Conservation (phyloP, 2,113 vertebrate species). For the Synodontis membranacea region DNA sequence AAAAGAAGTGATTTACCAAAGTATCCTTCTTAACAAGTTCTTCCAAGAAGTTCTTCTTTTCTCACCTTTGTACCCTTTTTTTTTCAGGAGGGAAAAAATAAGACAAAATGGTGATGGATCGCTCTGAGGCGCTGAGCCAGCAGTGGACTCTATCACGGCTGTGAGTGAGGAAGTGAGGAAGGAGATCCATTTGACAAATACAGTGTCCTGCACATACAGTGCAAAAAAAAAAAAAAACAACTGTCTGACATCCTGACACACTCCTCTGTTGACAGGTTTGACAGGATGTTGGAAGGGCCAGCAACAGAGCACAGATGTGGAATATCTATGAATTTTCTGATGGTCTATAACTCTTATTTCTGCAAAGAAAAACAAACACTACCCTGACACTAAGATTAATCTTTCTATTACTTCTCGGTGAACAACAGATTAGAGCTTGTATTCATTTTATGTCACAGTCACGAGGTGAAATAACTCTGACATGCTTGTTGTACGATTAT, state of each 20-base stretch:
- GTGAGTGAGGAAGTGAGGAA: conserved; percentile 55
- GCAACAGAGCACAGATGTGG: conserved; percentile 47
- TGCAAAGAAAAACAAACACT: conserved; percentile 29
- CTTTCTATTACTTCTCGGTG: conserved; percentile 12
- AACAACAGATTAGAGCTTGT: conserved; percentile 21
- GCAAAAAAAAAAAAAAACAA: conserved; percentile 50
- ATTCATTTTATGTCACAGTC: conserved; percentile 24
- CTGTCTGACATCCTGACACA: conserved; percentile 64
- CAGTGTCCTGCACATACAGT: conserved; percentile 57
- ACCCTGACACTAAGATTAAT: conserved; percentile 27
- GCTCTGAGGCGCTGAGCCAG: conserved; percentile 57
- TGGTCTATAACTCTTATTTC: conserved; percentile 38
- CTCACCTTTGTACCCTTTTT: conserved; percentile 9
- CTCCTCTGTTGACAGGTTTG: conserved; percentile 63
- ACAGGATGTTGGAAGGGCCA: conserved; percentile 52
- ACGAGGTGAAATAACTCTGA: not conserved
- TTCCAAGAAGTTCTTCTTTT: conserved; percentile 14
- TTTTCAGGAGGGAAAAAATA: conserved; percentile 7
- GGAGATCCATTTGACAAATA: conserved; percentile 64
- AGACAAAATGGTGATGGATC: conserved; percentile 54
- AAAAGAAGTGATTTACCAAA: conserved; percentile 44
- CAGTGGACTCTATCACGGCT: conserved; percentile 57
- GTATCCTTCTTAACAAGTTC: conserved; percentile 29
- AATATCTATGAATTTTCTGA: conserved; percentile 50
- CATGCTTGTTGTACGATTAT: not conserved